Evolutionary conservation across 2,888 invertebrate species (phyloP).

Genomic region (Alsophila aescularia): DNA sequence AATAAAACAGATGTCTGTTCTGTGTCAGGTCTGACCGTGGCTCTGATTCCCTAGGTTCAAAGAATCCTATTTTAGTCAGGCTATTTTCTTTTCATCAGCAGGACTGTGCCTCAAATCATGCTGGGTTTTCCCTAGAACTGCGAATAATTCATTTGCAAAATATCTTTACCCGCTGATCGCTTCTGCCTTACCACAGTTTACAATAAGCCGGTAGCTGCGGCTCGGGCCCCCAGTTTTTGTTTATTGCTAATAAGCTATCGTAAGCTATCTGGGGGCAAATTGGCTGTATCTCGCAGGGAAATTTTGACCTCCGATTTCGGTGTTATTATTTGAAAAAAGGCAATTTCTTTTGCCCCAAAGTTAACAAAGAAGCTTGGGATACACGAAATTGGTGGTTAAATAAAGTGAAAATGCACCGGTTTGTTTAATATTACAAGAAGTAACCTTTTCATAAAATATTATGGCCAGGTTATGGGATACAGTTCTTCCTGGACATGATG

Average conservation of each 20-base stretch:
- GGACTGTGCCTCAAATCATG: too few relatives aligned
- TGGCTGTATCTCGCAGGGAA: slow-evolving; percentile 52
- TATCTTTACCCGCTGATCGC: slow-evolving; percentile 39
- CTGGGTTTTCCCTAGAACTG: too few relatives aligned
- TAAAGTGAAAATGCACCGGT: neutral
- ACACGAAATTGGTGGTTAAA: slow-evolving; percentile 23
- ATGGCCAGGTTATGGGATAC: too few relatives aligned
- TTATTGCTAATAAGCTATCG: slow-evolving; percentile 81
- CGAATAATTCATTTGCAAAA: too few relatives aligned
- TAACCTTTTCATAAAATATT: too few relatives aligned
- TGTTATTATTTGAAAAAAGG: slow-evolving; percentile 23
- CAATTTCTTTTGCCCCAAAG: slow-evolving; percentile 8
- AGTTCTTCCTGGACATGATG: too few relatives aligned
- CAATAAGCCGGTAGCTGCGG: slow-evolving; percentile 36
- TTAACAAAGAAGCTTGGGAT: slow-evolving; percentile 2
- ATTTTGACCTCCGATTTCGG: slow-evolving; percentile 40
- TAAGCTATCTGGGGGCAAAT: slow-evolving; percentile 62
- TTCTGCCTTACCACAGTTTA: slow-evolving; percentile 25
- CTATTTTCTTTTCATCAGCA: too few relatives aligned
- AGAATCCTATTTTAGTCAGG: too few relatives aligned
- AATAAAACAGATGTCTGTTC: too few relatives aligned
- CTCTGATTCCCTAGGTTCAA: too few relatives aligned
- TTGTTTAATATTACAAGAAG: too few relatives aligned
- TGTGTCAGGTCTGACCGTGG: too few relatives aligned
- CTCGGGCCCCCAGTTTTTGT: slow-evolving; percentile 64